phyloP scores from a whole-genome alignment of 2,113 vertebrate genomes.

The Butorides virescens region DNA sequence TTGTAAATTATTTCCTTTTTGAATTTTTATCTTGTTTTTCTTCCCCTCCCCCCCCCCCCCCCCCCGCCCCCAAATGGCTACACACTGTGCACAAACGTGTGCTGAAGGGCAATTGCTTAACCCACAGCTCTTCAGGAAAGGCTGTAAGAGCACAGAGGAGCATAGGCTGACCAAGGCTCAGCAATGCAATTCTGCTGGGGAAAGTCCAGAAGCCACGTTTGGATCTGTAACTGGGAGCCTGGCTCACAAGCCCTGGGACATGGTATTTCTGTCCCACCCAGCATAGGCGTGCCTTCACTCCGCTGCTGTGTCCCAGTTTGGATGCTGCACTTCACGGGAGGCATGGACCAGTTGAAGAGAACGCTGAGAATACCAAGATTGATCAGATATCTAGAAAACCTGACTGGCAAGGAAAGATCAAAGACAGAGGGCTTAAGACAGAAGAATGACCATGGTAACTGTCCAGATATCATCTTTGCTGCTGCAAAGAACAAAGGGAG shows the following conservation, averaged over 20 bases:
- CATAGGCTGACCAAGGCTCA: background rate
- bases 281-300: background rate
- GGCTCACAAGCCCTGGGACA: background rate
- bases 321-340: background rate
- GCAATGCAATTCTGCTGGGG: background rate
- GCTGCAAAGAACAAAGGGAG: background rate
- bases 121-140: background rate
- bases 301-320: background rate
- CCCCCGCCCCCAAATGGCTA: background rate
- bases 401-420: background rate
- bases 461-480: background rate
- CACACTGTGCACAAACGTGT: background rate
- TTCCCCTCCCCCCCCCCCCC: accelerated
- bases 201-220: background rate
- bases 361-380: background rate
- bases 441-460: background rate
- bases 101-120: background rate
- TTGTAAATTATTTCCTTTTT: background rate
- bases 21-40: background rate
- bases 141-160: background rate
- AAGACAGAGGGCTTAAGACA: background rate
- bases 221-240: background rate
- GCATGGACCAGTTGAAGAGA: accelerated
- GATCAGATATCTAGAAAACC: background rate
- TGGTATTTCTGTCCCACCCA: background rate